Conservation (phyloP, 1,140 invertebrate genomes). For the Notospermus geniculatus region DNA sequence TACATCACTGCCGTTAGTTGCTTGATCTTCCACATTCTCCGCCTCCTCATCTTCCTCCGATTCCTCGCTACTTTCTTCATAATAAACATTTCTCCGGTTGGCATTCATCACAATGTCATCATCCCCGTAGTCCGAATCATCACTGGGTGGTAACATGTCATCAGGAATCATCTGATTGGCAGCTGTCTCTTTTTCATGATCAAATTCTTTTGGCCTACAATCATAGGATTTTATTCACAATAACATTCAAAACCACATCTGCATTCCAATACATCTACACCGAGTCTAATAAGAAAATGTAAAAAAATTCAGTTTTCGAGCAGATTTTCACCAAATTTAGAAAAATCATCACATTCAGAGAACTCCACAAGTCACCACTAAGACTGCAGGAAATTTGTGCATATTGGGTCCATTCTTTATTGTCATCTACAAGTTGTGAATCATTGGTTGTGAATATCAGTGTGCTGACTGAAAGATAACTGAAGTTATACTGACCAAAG, state of each 20-base stretch:
- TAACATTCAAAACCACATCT: no score
- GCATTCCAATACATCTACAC: not conserved
- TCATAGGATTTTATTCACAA: not conserved
- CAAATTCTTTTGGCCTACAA: conserved; percentile 35
- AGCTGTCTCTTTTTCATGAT: conserved; percentile 17
- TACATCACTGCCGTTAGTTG: not conserved
- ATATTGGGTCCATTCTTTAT: no score
- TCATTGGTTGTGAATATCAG: no score
- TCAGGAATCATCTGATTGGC: conserved; percentile 30
- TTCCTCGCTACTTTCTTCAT: conserved; percentile 24
- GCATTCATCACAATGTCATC: conserved; percentile 31
- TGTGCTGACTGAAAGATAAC: no score
- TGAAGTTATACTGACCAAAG: conserved; percentile 63
- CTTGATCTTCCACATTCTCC: not conserved
- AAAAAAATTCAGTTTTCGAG: no score
- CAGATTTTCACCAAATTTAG: no score
- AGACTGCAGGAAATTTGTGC: no score
- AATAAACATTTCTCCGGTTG: conserved; percentile 27
- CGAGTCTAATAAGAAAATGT: not conserved
- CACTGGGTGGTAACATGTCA: conserved; percentile 44
- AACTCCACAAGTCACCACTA: no score
- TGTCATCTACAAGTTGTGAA: no score
- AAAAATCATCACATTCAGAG: no score
- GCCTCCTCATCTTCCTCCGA: conserved; percentile 20
- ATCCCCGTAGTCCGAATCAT: conserved; percentile 29